These are phyloP conservation scores for Congeria kusceri DNA, from an alignment of 2,888 invertebrate genomes.

Conservation along the genomic window DNA sequence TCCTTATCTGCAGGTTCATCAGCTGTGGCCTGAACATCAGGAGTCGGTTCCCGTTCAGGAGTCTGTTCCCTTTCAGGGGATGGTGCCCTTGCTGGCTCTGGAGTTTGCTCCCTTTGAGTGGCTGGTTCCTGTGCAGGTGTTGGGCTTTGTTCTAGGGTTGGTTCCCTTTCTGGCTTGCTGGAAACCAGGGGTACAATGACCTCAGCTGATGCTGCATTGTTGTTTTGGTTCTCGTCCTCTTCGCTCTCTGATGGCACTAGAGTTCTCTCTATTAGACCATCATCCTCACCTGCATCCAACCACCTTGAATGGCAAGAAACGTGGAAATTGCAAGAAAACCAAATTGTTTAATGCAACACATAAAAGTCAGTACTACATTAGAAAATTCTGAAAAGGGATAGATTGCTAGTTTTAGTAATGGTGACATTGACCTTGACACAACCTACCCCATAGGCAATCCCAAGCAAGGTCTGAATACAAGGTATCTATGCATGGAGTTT, in stretches of 20 bases:
- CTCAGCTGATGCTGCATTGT: slow-evolving; percentile 24
- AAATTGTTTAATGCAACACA: too few species aligned
- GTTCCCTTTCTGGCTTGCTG: slow-evolving; percentile 24
- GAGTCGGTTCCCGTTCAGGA: slow-evolving; percentile 23
- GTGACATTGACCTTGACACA: too few species aligned
- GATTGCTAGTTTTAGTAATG: too few species aligned
- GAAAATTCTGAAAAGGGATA: too few species aligned
- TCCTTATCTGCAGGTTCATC: too few species aligned
- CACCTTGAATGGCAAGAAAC: slow-evolving; percentile 72
- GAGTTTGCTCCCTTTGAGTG: slow-evolving; percentile 23
- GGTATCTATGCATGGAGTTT: too few species aligned
- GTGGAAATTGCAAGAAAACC: too few species aligned
- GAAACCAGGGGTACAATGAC: slow-evolving; percentile 52
- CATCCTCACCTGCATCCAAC: slow-evolving; percentile 83
- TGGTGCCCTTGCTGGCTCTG: slow-evolving; percentile 24
- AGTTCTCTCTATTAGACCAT: slow-evolving; percentile 77
- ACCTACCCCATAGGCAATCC: too few species aligned
- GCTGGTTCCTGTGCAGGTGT: slow-evolving; percentile 14
- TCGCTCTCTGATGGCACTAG: slow-evolving; percentile 36
- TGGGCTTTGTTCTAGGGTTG: slow-evolving; percentile 18
- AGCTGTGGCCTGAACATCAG: too few species aligned
- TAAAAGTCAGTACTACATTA: too few species aligned
- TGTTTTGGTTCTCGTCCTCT: slow-evolving; percentile 31
- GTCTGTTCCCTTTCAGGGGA: slow-evolving; percentile 32
- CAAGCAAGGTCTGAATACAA: too few species aligned